Evolutionary conservation across 2,888 invertebrate genomes (phyloP), one percentile per base, ranked within the genome.

Genomic region (Erannis defoliaria): DNA sequence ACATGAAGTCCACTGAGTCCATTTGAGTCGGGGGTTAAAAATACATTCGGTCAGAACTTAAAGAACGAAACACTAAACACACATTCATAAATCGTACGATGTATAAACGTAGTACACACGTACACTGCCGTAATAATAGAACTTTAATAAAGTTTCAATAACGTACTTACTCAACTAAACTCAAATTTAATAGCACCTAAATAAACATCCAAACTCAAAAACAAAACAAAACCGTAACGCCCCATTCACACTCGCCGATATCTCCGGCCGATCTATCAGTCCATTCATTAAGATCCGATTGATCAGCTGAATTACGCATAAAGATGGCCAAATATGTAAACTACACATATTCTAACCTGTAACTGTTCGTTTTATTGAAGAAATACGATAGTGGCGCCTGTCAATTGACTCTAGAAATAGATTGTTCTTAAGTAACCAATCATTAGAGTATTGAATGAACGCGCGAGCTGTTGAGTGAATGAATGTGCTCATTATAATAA

Each of bases 401-500:
- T 18, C 6, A n/a, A 18, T n/a, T 3, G 18, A n/a, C 18, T 18
- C 1, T n/a, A 18, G 1, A 18, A 8, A n/a, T 46, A 31, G n/a
- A 1, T 19, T 31, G 12, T 29, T 18, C 2, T 12, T 14, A n/a
- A 29, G 16, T 23, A 53, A 53, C 59, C 42, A 14, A 9, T 54
- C 46, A 54, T 59, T 54, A 53, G 50, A 55, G 55, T 59, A 58
- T 38, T 57, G 67, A 67, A 64, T 57, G 62, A 62, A 62, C 16
- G 14, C 3, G 18, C 8, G 18, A 14, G 29, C 35, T 14, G 45
- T 29, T 50, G 53, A 59, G 40, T 51, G 64, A 63, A 55, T 63
- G 62, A 63, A 59, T 56, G 67, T 48, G 62, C 56, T 64, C 63
- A 63, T 68, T 64, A 68, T 64, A 58, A 65, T 68, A 66, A 66